Conservation (phyloP, 2,113 vertebrate genomes). For the Azemiops feae region DNA sequence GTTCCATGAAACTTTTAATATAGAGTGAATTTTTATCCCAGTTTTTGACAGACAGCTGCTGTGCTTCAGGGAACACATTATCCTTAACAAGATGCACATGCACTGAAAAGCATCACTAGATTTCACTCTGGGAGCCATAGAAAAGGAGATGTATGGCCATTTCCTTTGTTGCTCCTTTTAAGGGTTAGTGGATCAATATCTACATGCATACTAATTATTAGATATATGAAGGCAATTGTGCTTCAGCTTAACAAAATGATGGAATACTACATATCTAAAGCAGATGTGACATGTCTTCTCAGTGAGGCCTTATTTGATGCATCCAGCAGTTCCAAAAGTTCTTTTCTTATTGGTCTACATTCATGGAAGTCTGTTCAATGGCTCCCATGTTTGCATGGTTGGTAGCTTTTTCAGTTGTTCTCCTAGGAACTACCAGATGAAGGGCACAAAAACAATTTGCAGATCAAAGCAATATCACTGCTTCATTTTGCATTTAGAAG, state of each 20-base stretch:
- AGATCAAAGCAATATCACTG: neutral
- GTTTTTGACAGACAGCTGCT: constrained; percentile 25
- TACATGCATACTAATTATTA: neutral
- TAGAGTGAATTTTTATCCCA: constrained; percentile 31
- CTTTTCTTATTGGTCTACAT: neutral
- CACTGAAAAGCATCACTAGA: constrained; percentile 4
- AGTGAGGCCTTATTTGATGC: neutral
- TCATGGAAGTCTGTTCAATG: neutral
- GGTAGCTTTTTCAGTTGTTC: neutral
- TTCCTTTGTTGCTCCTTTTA: neutral
- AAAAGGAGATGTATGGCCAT: neutral
- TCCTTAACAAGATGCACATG: constrained; percentile 21
- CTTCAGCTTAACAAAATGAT: neutral
- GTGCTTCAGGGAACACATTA: constrained; percentile 32
- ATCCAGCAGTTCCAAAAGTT: neutral
- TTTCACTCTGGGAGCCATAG: neutral
- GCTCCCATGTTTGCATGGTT: neutral
- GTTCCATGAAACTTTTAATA: constrained; percentile 47
- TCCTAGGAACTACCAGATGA: neutral
- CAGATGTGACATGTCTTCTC: neutral
- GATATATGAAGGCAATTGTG: neutral
- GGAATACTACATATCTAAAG: neutral
- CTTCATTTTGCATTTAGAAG: neutral
- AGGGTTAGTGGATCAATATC: neutral
- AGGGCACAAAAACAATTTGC: neutral